Base-by-base conservation (phyloP, 1,140 invertebrate genomes). In the Euschistus heros region DNA sequence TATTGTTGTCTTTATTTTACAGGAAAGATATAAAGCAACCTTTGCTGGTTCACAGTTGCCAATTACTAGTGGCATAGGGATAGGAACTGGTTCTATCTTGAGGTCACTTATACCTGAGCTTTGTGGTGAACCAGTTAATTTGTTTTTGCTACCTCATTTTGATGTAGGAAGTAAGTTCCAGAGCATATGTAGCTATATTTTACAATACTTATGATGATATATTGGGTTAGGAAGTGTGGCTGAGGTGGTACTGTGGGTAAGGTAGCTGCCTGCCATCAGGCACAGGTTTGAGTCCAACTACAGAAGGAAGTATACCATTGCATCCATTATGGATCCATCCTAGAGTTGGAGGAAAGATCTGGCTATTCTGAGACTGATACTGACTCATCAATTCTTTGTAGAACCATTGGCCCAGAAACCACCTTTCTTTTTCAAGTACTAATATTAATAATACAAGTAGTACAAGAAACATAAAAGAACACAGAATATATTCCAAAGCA, bases 11-110 rank as follows among this genome's bases (percentile, higher is more conserved):
- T 64, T 60, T 60, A 50, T 68, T 70, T 77, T 78, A 60, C 66
- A 86, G 79, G 72, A 80, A 65, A 77, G 77, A 76, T 84, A 80
- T 72, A 81, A 79, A 66, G 79, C 79, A 74, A 75, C 83, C n/a
- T 89, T 91, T 74, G 74, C 80, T 27, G 82, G 80, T 65, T 89
- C 88, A 0, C 85, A 84, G 70, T 74, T 90, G n/a, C 81, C 85
- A 68, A 78, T 82, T 66, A 80, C 85, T 67, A 85, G 83, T 55
- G 84, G 84, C 65, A 77, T 87, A 72, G 83, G 84, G 57, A 79
- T 88, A 74, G 79, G 79, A 3, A 80, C 79, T 68, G 76, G 79
- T 26, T 76, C 76, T 65, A 72, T 84, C 13, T 77, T 82, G 57
- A 78, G 81, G 67, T 77, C 77, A 61, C 74, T 84, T 54, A 80